Evolutionary conservation across 2,113 vertebrate species (phyloP).

Genomic region (Salvelinus alpinus): DNA sequence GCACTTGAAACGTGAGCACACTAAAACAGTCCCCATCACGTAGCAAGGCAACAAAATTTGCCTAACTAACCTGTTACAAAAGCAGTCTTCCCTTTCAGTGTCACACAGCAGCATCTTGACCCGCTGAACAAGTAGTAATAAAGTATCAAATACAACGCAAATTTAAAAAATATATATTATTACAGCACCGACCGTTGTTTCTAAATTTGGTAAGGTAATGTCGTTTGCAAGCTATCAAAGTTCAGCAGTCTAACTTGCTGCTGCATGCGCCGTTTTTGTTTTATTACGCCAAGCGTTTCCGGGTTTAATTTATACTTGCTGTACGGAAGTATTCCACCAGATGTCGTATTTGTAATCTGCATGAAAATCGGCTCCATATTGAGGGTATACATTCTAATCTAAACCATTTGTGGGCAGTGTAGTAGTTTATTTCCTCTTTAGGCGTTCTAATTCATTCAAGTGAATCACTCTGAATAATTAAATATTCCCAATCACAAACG

Average conservation of each 20-base stretch:
- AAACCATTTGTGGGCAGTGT: too few species aligned
- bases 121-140: constrained; percentile 75
- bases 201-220: too few species aligned
- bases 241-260: too few species aligned
- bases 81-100: constrained; percentile 81
- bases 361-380: too few species aligned
- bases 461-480: too few species aligned
- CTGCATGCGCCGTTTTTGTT: too few species aligned
- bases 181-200: background rate
- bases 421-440: too few species aligned
- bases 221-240: too few species aligned
- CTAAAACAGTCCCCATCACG: background rate
- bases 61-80: constrained; percentile 82
- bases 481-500: too few species aligned
- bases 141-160: constrained; percentile 68
- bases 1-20: background rate
- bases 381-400: too few species aligned
- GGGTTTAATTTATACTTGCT: background rate
- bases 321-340: background rate
- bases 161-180: constrained; percentile 46
- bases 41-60: too few species aligned
- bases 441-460: too few species aligned
- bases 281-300: background rate
- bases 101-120: constrained; percentile 54
- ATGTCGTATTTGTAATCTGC: background rate